Evolutionary conservation across 2,113 vertebrate species (phyloP).

Genomic region (Sarotherodon lohbergeri): DNA sequence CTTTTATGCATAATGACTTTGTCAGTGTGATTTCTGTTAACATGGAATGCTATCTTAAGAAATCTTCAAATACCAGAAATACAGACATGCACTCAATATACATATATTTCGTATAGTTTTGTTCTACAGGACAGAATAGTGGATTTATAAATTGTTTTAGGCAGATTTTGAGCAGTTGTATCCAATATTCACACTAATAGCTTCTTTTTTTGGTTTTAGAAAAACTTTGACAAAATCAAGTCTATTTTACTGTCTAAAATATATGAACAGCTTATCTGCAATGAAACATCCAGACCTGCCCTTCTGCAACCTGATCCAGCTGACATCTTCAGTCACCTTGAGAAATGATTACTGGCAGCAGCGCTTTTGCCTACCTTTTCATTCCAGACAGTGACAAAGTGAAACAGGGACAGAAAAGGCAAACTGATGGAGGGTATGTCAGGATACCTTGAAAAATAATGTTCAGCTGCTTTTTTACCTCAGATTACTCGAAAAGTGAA

Average conservation of each 20-base stretch:
- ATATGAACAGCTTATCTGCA: not conserved
- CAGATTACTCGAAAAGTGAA: not conserved
- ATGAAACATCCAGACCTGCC: constrained; percentile 1
- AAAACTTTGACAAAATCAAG: not conserved
- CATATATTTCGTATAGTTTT: not conserved
- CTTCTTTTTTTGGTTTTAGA: not conserved
- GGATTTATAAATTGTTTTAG: not conserved
- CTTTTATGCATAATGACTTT: not conserved
- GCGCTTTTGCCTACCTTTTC: constrained; percentile 22
- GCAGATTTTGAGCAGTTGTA: not conserved
- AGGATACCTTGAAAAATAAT: not conserved
- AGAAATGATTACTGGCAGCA: constrained; percentile 4
- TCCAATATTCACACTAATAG: not conserved
- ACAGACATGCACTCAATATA: not conserved
- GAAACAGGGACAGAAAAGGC: not conserved
- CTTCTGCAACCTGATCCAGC: constrained; percentile 44
- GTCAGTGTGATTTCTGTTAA: not conserved
- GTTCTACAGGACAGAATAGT: not conserved
- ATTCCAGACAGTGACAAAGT: constrained; percentile 26
- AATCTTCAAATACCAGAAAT: not conserved
- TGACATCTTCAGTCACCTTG: constrained; percentile 38
- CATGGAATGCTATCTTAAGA: not conserved
- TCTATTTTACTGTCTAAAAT: not conserved
- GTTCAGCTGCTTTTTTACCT: not conserved
- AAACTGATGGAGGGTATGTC: not conserved